Evolutionary conservation across 2,113 vertebrate species (phyloP).

Genomic region (Natator depressus): DNA sequence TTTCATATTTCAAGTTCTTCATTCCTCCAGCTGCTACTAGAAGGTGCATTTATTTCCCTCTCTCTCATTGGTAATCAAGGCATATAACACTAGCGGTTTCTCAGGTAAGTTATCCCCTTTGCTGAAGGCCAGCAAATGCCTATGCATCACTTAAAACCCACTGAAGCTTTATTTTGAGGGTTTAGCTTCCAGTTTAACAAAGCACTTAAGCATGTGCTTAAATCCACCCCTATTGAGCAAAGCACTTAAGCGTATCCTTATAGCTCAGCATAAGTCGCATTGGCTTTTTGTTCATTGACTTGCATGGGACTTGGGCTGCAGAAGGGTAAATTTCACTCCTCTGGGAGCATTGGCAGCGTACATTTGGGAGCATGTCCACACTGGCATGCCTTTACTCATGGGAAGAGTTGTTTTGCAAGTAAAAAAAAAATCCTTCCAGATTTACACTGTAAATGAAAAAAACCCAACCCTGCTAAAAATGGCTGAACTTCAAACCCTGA

Average conservation of each 20-base stretch:
- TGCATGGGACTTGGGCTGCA: not conserved
- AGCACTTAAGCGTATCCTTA: no score
- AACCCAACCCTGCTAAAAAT: not conserved
- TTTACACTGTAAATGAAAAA: not conserved
- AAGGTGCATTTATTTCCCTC: not conserved
- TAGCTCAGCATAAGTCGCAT: no score
- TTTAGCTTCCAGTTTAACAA: not conserved
- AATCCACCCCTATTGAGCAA: not conserved
- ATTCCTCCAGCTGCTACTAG: not conserved
- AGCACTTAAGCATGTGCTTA: not conserved
- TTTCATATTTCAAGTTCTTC: not conserved
- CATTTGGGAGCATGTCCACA: not conserved
- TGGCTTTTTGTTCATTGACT: not conserved
- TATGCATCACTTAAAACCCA: not conserved
- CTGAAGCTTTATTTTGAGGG: not conserved
- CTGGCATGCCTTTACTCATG: rapidly evolving
- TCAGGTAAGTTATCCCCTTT: not conserved
- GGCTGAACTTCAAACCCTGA: not conserved
- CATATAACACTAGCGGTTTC: rapidly evolving
- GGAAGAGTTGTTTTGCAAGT: rapidly evolving
- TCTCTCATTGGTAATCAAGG: not conserved
- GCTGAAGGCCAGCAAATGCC: not conserved
- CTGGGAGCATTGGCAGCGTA: rapidly evolving
- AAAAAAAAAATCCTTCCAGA: rapidly evolving
- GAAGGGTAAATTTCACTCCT: not conserved